A percentile compares a stretch with the other conserved stretches of the same genome.
Evolutionary conservation across 2,113 vertebrate species (phyloP).

Genomic region (Spermophilus dauricus): DNA sequence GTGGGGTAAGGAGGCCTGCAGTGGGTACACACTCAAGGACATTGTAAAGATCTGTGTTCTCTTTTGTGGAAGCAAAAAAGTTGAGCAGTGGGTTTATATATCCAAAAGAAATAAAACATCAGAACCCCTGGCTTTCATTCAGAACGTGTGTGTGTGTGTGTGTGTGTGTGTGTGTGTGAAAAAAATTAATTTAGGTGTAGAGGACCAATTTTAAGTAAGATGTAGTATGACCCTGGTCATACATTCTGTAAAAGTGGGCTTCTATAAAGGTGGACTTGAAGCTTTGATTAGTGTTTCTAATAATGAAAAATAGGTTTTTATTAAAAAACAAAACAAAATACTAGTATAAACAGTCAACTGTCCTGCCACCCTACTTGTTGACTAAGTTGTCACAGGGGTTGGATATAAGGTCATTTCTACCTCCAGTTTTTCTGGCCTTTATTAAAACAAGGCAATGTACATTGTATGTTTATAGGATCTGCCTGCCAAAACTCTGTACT

Average conservation of each 20-base stretch:
- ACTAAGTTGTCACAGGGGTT: neutral
- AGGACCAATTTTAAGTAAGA: neutral
- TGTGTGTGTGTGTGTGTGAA: too few relatives aligned
- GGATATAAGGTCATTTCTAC: neutral
- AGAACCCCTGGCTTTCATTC: neutral
- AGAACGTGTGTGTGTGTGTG: neutral
- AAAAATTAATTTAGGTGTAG: neutral
- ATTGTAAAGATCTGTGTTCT: neutral
- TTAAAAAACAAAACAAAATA: neutral
- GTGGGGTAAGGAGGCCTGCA: neutral
- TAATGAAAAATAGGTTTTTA: constrained; percentile 35
- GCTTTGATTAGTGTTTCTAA: constrained; percentile 6
- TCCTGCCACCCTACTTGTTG: neutral
- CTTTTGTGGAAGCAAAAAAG: neutral
- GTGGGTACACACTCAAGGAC: neutral
- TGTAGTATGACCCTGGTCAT: neutral
- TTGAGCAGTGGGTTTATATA: constrained; percentile 1
- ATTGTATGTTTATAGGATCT: neutral
- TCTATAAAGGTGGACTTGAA: constrained; percentile 40
- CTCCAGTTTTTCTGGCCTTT: neutral
- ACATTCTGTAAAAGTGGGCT: neutral
- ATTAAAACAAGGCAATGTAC: neutral
- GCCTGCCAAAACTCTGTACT: neutral
- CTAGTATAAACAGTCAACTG: neutral
- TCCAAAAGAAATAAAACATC: constrained; percentile 57